Base-by-base conservation (phyloP, 2,113 vertebrate genomes). In the Diadophis punctatus region DNA sequence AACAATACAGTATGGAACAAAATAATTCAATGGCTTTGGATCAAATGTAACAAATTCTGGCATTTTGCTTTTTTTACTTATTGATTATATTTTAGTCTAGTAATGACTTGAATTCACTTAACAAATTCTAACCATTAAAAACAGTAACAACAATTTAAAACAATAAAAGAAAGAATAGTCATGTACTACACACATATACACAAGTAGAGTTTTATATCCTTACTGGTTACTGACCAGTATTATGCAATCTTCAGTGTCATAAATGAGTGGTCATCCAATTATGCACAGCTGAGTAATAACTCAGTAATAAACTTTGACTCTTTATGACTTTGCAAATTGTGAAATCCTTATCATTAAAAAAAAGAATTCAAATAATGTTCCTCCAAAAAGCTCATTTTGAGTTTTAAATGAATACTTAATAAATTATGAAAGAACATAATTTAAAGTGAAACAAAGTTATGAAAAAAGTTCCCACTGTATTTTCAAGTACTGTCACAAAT, bases 211-310 rank as follows among this genome's bases (percentile, higher is more conserved):
- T 14, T 34, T 10, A 14, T 68, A 68, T n/a, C n/a, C 2, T 20
- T 18, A 52, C 46, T 96, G 0, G 0, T 93, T 58, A 88, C 34
- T 49, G 22, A 1, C 7, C 91, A 1, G 34, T 27, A 94, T 89
- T 4, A 92, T 91, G 4, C 23, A 89, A 5, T 94, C 46, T 34
- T 84, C 49, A 85, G 4, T 91, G 3, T 10, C 90, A 3, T 63
- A 58, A 95, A 92, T 5, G 90, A 94, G 93, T 80, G 74, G 90
- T 4, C 48, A 95, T 93, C 92, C 46, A 49, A 5, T 94, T 93
- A 68, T 92, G 7, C 0, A 27, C 48, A 68, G 63, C 11, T 68
- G 63, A 6, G 56, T 60, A 60, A 34, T 68, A 68, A 68, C 11
- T 68, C 30, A 6, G 56, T 60, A 60, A 34, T 68, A 68, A 68